Base-by-base conservation (phyloP, 2,888 invertebrate species). In the Linnaemya tessellans region DNA sequence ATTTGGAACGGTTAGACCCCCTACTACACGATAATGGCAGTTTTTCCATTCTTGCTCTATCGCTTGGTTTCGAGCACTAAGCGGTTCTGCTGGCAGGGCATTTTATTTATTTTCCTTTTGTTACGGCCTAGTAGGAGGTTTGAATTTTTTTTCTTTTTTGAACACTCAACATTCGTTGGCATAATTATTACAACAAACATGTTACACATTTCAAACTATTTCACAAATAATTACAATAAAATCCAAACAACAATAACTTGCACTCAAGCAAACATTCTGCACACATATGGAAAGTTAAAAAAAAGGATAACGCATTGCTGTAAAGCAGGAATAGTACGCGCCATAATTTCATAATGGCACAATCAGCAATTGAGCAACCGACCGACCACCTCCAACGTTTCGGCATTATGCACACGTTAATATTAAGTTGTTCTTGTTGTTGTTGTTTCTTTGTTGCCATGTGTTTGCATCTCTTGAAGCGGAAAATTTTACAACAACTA, bases 401-500 rank as follows among this genome's bases (percentile, higher is more conserved):
- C 71, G 68, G 78, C 38, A 78, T 77, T 62, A 67, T 84, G 80
- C 80, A 78, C 80, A 80, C 84, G 67, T 43, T 84, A 67, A 62
- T 56, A 38, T 65, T 65, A 35, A 35, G 30, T 64, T 73, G 62
- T 11, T 22, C 18, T 67, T 60, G 49, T 65, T 60, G 13, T n/a
- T n/a, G n/a, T n/a, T n/a, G n/a, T n/a, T n/a, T n/a, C n/a, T 58
- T 65, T 9, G 13, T 70, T 22, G 38, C 35, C 11, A 30, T 46
- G 51, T 60, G 51, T 20, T 10, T 20, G 49, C 54, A 56, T 11
- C 78, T 78, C 78, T 84, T 84, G 81, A 84, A 84, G 84, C 81
- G 84, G 81, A 84, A 84, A 84, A 84, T 84, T 78, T 84, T 46
- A 70, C 74, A 70, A 75, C 43, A 58, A 80, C n/a, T n/a, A n/a